phyloP scores from a whole-genome alignment of 2,797 vertebrate genomes.

The Falco concolor region DNA sequence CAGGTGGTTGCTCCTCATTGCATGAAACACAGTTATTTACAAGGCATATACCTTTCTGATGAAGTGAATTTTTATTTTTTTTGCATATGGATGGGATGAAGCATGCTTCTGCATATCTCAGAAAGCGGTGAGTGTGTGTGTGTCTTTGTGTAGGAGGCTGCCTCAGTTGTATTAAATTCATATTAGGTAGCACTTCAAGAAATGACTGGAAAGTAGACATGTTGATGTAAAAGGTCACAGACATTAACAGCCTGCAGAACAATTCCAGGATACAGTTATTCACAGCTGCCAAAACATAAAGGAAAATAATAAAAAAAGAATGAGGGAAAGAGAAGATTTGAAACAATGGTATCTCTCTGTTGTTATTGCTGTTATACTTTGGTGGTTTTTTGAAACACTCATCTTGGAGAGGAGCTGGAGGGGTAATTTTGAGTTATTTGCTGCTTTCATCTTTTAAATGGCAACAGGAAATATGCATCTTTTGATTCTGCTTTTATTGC shows the following conservation, averaged over 20 bases:
- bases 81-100: not conserved
- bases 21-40: not conserved
- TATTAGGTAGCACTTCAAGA: slow-evolving; percentile 18
- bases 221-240: slow-evolving; percentile 40
- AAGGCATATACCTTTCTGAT: not conserved
- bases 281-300: slow-evolving; percentile 28
- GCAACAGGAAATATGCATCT: not conserved
- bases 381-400: not conserved
- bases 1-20: not conserved
- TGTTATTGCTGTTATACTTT: not conserved
- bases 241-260: slow-evolving; percentile 15
- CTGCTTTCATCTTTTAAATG: slow-evolving; percentile 1
- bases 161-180: not conserved
- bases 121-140: not conserved
- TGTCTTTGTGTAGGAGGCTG: not conserved
- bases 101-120: not conserved
- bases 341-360: not conserved
- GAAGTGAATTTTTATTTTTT: not conserved
- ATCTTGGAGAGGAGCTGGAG: fast-evolving
- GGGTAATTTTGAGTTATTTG: not conserved
- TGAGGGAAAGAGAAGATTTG: not conserved
- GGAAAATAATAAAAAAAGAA: not conserved
- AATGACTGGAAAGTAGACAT: not conserved
- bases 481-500: not conserved
- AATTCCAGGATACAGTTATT: slow-evolving; percentile 13